Conservation (phyloP, 2,797 vertebrate genomes). For the Enteromius paludinosus region DNA sequence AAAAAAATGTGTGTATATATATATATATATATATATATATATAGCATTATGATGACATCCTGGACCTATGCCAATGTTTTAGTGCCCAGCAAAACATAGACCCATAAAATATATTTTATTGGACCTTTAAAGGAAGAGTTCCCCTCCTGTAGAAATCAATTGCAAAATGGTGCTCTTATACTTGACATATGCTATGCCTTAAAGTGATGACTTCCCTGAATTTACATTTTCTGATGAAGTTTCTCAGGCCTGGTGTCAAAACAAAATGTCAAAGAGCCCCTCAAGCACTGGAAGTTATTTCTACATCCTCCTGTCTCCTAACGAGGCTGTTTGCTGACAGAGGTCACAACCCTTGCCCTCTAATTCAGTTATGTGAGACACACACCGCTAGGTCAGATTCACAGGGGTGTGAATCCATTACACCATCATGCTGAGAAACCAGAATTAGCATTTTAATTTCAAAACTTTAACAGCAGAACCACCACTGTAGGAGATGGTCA, state of each 20-base stretch:
- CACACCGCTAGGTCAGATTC: not conserved
- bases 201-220: not conserved
- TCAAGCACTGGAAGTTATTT: constrained; percentile 7
- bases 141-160: not conserved
- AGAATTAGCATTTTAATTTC: constrained; percentile 3
- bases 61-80: too few relatives aligned
- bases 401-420: constrained; percentile 1
- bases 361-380: not conserved
- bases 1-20: not conserved
- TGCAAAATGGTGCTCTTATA: not conserved
- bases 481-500: not conserved
- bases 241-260: constrained; percentile 12
- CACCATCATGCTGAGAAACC: not conserved
- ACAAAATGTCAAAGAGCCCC: constrained; percentile 20
- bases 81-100: not conserved
- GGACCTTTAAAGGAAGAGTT: not conserved
- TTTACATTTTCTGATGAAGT: constrained; percentile 25
- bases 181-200: not conserved
- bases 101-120: not conserved
- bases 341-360: not conserved
- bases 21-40: too few relatives aligned
- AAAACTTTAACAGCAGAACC: not conserved
- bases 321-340: not conserved
- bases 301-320: not conserved
- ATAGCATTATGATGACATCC: not conserved